These are phyloP conservation scores for Cephalophus harveyi DNA, from an alignment of 2,113 vertebrate genomes.

Conservation along the genomic window DNA sequence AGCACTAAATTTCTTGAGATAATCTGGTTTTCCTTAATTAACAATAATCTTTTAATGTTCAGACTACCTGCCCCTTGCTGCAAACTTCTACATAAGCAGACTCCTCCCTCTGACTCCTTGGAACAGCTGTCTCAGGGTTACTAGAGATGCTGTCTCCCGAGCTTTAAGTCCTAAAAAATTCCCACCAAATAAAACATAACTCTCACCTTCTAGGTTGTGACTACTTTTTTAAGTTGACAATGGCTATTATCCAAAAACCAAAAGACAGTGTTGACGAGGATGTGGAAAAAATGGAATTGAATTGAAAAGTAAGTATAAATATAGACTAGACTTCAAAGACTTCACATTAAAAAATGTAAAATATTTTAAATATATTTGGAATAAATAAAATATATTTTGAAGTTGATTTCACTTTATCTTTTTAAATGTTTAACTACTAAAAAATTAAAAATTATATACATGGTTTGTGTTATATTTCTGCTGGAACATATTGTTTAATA, in stretches of 20 bases:
- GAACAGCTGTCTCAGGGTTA: not conserved
- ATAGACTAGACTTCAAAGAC: not conserved
- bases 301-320: not conserved
- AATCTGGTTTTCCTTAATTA: not conserved
- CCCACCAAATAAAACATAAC: not conserved
- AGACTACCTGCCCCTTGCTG: not conserved
- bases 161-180: not conserved
- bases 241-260: not conserved
- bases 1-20: not conserved
- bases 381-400: not conserved
- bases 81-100: not conserved
- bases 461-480: not conserved
- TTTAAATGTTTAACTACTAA: slow-evolving; percentile 7
- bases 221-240: not conserved
- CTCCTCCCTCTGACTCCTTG: not conserved
- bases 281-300: not conserved
- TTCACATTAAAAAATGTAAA: not conserved
- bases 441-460: not conserved
- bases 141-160: not conserved
- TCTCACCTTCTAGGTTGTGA: not conserved
- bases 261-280: not conserved
- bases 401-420: not conserved
- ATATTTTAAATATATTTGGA: not conserved
- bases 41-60: not conserved
- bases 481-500: not conserved